Evolutionary conservation across 2,113 vertebrate species (phyloP), one percentile per base, ranked within the genome.

Genomic region (Clarias macrocephalus): DNA sequence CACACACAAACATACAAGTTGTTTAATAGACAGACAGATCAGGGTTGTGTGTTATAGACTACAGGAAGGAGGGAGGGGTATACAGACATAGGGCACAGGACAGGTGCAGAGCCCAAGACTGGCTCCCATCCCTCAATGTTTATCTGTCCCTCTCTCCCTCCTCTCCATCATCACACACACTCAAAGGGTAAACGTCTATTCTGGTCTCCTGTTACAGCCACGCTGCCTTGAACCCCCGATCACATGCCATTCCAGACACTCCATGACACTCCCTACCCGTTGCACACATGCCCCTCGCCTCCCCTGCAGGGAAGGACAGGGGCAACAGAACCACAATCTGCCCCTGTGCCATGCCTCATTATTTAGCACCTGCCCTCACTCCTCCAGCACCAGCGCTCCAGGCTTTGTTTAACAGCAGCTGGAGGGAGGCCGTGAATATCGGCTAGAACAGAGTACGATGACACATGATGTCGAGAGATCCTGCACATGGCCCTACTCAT

Each of bases 181-280:
- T 95, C 94, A 95, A 95, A 96, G 95, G 95, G 94, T 96, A 95
- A 95, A 95, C 90, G 93, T 95, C 94, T 94, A 95, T 95, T 96
- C 95, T 95, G 92, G 93, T 94, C 92, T 95, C 92, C 90, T 88
- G 93, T 95, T 95, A 93, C 95, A 93, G 89, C 87, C 91, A 84
- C 90, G 87, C 91, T 92, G 94, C 95, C 95, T 95, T 96, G 95
- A 96, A 95, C 95, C 93, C 92, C 86, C 65, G 52, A 79, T 37
- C 89, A 87, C 92, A 95, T 95, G 90, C 95, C 95, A 95, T 95
- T 96, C 95, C 92, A 90, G 63, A 84, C 92, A 90, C 89, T 93
- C 93, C 93, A 88, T 88, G 86, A 88, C 89, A 52, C 93, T 93
- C 91, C 91, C 92, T 88, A 86, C 91, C 83, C 91, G 83, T 16